Evolutionary conservation across 2,797 vertebrate genomes (phyloP), one percentile per base, ranked within the genome.

Genomic region (Oreonectes daqikongensis): DNA sequence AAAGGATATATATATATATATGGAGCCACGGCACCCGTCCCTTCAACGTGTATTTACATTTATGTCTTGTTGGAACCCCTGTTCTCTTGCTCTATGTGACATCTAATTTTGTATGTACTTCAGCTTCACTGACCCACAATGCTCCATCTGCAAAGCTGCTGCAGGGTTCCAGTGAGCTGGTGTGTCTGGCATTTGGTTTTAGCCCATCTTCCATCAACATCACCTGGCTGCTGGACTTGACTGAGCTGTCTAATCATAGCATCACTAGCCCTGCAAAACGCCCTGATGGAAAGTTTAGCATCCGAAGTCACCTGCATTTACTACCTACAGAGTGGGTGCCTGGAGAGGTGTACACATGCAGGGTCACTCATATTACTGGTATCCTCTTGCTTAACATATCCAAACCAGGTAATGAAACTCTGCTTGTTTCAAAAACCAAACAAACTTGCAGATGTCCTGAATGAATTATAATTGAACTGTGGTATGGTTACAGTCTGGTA

Each of bases 141-240:
- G 0, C 66, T 48, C 91, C 90, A 1, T 69, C 84, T 20, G 87
- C 80, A 60, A 50, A 71, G 32, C 82, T 93, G 77, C 83, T 93
- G 14, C 79, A 84, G 66, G 84, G 79, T 42, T 65, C 82, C 1
- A 69, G 72, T 61, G 83, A 88, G 81, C 85, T 93, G 2, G 85
- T 92, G 72, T 93, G 92, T 66, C 81, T 92, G 79, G 91, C 81
- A 15, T 87, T 63, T 46, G 88, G 82, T 72, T 93, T 90, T 84
- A 93, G 88, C 46, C 92, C 91, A 0, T 78, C 80, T n/a, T 30
- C 81, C 65, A 89, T 93, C 69, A 83, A 85, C 63, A 84, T 93
- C 81, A 88, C 84, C 38, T 93, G 92, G 92, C 72, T 89, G 52
- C 79, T 77, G 3, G 71, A 28, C 52, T 20, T 10, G 44, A 65